Evolutionary conservation across 1,140 invertebrate genomes (phyloP).

Genomic region (Pomacea maculata): DNA sequence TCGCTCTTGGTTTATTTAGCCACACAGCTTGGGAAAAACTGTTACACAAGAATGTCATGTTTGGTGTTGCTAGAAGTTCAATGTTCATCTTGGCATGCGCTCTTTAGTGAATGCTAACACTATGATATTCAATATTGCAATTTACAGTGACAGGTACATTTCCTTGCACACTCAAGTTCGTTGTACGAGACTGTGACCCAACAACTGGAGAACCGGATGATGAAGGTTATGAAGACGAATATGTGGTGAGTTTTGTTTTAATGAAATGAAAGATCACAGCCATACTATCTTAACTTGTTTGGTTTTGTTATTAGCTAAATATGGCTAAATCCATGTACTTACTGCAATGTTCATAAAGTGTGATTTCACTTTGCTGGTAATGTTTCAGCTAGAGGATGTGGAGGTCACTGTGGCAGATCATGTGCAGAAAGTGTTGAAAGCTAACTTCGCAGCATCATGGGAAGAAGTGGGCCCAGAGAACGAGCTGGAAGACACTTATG

Average conservation of each 20-base stretch:
- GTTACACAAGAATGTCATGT: no score
- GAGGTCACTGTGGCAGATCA: constrained; percentile 91
- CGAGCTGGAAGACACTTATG: constrained; percentile 90
- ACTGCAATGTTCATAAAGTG: not conserved
- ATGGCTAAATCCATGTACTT: not conserved
- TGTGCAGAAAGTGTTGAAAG: constrained; percentile 83
- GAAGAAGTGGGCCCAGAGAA: constrained; percentile 80
- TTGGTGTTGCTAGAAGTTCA: no score
- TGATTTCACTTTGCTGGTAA: not conserved
- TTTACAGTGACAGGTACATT: constrained; percentile 75
- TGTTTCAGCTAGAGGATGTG: constrained; percentile 85
- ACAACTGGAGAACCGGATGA: constrained; percentile 91
- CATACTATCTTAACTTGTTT: not conserved
- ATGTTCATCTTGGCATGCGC: not conserved
- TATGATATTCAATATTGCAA: not conserved
- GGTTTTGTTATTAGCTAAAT: not conserved
- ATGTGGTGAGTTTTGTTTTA: constrained; percentile 71
- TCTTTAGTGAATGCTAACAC: not conserved
- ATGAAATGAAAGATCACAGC: not conserved
- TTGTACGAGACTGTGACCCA: constrained; percentile 96
- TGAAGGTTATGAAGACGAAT: constrained; percentile 87
- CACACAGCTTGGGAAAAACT: no score
- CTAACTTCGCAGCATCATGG: constrained; percentile 75
- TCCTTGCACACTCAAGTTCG: constrained; percentile 89
- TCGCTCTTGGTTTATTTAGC: constrained; percentile 5